Evolutionary conservation across 1,140 invertebrate species (phyloP), one percentile per base, ranked within the genome.

Genomic region (Acromyrmex echinatior): DNA sequence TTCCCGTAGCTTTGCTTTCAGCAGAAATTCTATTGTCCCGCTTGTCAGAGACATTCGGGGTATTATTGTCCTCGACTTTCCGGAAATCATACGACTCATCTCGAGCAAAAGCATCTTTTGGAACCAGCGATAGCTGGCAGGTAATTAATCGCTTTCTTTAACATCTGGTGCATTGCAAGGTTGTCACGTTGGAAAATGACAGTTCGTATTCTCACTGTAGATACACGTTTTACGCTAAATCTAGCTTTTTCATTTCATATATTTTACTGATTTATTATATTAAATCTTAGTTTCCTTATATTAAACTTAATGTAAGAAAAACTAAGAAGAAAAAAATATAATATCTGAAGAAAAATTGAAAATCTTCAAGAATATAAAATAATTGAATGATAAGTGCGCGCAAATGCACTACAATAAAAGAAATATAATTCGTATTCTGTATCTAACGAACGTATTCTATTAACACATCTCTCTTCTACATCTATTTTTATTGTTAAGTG

Each of bases 111-210:
- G 63, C 63, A 65, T 86, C 82, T 86, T 86, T 86, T 80, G 74
- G 82, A n/a, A n/a, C 31, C 39, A 62, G 9, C 39, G 74, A 86
- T 66, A 78, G 73, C 49, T 78, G 60, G 60, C 31, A 80, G 74
- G 62, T 86, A 84, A 84, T 84, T 84, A 84, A 84, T 84, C 80
- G 80, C 80, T 84, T 84, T 84, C 80, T 76, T 84, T 84, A 76
- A 84, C 80, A 84, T 84, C 80, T 84, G 70, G 56, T 58, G 70
- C 70, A 45, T 74, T 45, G 70, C 80, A 25, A 74, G 25, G 18
- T 82, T 82, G 80, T 82, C 80, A 82, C 68, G 70, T 18, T 51
- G 56, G 39, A 51, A 76, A 84, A 76, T 76, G 56, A 81, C 65
- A 21, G 14, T 10, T 49, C 28, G n/a, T 25, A 80, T 70, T 80